Conservation (phyloP, 2,113 vertebrate genomes). For the Apodemus speciosus region DNA sequence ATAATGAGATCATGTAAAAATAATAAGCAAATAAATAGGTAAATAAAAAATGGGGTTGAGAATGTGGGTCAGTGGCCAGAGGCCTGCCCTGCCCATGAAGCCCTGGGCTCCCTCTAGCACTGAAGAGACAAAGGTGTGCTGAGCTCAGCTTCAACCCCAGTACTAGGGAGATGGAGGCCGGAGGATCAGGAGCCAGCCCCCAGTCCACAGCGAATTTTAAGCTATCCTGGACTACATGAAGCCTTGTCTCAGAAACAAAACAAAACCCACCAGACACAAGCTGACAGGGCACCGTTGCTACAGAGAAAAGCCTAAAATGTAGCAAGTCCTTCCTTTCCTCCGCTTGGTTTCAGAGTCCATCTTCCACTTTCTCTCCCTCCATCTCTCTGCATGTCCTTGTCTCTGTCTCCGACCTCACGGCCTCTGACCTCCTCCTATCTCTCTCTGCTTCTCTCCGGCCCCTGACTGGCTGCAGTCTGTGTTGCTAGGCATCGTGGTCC, state of each 20-base stretch:
- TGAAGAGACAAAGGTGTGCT: background rate
- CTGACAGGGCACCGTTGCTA: background rate
- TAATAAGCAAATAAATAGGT: background rate
- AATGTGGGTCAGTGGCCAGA: background rate
- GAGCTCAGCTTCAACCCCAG: background rate
- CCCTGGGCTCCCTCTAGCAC: background rate
- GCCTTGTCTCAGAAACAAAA: background rate
- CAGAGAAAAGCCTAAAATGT: background rate
- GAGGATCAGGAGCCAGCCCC: background rate
- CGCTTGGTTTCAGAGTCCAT: background rate
- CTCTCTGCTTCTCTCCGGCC: background rate
- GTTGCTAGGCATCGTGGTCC: conserved; percentile 92
- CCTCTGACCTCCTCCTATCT: conserved; percentile 40
- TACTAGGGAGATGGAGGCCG: background rate
- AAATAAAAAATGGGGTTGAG: background rate
- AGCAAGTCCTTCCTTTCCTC: background rate
- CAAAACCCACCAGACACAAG: background rate
- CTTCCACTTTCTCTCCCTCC: background rate
- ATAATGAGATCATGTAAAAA: background rate
- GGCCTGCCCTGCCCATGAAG: background rate
- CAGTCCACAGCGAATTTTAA: background rate
- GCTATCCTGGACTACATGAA: background rate
- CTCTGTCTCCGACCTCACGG: background rate
- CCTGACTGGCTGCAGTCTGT: conserved; percentile 86
- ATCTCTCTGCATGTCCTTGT: background rate